phyloP scores from a whole-genome alignment of 2,113 vertebrate species.

The Dendropsophus ebraccatus region DNA sequence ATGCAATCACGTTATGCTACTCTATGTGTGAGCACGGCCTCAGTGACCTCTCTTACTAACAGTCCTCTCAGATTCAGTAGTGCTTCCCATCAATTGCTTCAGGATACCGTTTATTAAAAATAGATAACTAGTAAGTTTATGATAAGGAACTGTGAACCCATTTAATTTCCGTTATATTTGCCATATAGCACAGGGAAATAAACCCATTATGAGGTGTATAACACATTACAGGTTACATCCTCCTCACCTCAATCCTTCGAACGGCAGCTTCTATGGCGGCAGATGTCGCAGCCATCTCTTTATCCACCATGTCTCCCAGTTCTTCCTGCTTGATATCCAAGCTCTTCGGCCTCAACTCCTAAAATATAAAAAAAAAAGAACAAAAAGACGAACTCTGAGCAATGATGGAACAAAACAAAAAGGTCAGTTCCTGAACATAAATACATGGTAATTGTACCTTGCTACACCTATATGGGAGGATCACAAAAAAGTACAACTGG shows the following conservation, averaged over 20 bases:
- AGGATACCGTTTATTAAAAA: background rate
- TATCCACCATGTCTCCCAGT: conserved; percentile 94
- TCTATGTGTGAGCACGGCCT: too few relatives aligned
- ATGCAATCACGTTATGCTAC: too few relatives aligned
- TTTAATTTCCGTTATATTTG: background rate
- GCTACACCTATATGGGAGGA: too few relatives aligned
- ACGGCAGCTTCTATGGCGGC: conserved; percentile 93
- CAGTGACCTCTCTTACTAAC: too few relatives aligned
- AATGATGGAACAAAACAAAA: too few relatives aligned
- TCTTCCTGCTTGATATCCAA: conserved; percentile 91
- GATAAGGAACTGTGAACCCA: too few relatives aligned
- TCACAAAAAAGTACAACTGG: too few relatives aligned
- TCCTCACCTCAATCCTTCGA: conserved; percentile 88
- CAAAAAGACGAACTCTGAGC: too few relatives aligned
- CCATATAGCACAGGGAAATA: background rate
- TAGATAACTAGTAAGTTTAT: background rate
- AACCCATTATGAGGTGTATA: background rate
- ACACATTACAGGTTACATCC: background rate
- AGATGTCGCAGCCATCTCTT: conserved; percentile 94
- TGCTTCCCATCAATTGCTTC: background rate
- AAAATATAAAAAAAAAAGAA: background rate
- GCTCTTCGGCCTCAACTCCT: conserved; percentile 93
- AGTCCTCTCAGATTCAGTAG: background rate
- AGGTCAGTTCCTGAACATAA: too few relatives aligned
- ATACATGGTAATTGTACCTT: too few relatives aligned